Conservation (phyloP, 64 coral and sea anemone species). For the Montipora cactus region DNA sequence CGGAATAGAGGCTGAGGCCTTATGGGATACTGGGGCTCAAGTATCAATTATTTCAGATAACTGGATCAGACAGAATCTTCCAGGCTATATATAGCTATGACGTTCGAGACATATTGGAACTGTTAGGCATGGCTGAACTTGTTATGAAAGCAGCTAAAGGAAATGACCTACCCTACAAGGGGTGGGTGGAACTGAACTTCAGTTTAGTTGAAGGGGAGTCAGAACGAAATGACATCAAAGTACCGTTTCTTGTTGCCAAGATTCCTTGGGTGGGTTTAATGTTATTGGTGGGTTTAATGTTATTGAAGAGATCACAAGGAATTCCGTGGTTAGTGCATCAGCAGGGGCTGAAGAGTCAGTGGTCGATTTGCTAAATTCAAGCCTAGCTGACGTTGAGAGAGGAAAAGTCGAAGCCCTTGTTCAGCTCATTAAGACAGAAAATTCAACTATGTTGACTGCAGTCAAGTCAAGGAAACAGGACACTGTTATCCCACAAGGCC, state of each 20-base stretch:
- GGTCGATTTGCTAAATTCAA: conserved; percentile 1
- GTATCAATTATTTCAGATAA: conserved; percentile 63
- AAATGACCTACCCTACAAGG: conserved; percentile 53
- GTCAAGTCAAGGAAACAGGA: conserved; percentile 35
- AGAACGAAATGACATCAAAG: conserved; percentile 25
- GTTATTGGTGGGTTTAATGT: conserved; percentile 63
- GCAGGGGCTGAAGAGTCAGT: neutral
- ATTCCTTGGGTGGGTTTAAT: conserved; percentile 11
- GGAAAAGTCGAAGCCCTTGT: conserved; percentile 54
- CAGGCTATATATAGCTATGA: neutral
- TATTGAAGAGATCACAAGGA: conserved; percentile 54
- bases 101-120: conserved; percentile 52
- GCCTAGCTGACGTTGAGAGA: conserved; percentile 8
- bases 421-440: conserved; percentile 43
- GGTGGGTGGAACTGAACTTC: conserved; percentile 71
- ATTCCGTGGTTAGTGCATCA: neutral
- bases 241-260: conserved; percentile 59
- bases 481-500: conserved; percentile 19
- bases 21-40: conserved; percentile 82
- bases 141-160: conserved; percentile 75
- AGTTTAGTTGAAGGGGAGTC: conserved; percentile 2
- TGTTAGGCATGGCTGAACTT: conserved; percentile 53
- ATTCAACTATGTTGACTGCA: neutral
- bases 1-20: conserved; percentile 13
- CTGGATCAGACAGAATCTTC: conserved; percentile 24